phyloP scores from a whole-genome alignment of 2,113 vertebrate species.

The Paralichthys olivaceus region DNA sequence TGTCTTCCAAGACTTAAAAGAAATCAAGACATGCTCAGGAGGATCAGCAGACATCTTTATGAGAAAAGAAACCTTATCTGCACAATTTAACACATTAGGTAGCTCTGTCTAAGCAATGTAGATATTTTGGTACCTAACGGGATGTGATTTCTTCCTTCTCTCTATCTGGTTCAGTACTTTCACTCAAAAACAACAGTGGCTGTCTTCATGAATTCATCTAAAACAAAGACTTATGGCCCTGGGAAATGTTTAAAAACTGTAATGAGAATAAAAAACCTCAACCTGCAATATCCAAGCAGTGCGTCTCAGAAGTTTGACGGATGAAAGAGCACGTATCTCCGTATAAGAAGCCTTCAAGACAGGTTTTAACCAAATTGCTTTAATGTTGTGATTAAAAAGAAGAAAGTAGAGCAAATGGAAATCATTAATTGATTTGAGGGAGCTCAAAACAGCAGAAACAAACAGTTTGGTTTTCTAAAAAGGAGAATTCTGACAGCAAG shows the following conservation, averaged over 20 bases:
- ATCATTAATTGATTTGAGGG: slow-evolving; percentile 78
- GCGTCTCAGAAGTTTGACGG: slow-evolving; percentile 71
- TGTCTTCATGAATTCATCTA: slow-evolving; percentile 58
- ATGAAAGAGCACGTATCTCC: slow-evolving; percentile 73
- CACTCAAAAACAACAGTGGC: slow-evolving; percentile 31
- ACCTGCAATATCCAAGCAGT: slow-evolving; percentile 62
- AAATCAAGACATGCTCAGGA: slow-evolving; percentile 32
- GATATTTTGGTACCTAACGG: slow-evolving; percentile 42
- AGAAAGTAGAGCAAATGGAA: slow-evolving; percentile 68
- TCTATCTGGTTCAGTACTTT: slow-evolving; percentile 50
- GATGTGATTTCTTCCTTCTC: slow-evolving; percentile 33
- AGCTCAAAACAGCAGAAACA: slow-evolving; percentile 69
- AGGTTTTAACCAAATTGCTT: slow-evolving; percentile 71
- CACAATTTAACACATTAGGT: slow-evolving; percentile 46
- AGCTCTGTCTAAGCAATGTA: slow-evolving; percentile 51
- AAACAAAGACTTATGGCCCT: slow-evolving; percentile 67
- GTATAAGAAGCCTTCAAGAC: slow-evolving; percentile 71
- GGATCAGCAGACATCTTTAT: slow-evolving; percentile 44
- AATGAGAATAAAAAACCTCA: slow-evolving; percentile 66
- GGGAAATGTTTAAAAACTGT: slow-evolving; percentile 63
- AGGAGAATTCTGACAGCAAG: slow-evolving; percentile 58
- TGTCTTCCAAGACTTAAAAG: slow-evolving; percentile 45
- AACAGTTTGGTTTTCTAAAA: slow-evolving; percentile 56
- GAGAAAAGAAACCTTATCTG: slow-evolving; percentile 40
- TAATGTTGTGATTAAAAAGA: slow-evolving; percentile 73